Base-by-base conservation (phyloP, 2,888 invertebrate species). In the Aethes cnicana region DNA sequence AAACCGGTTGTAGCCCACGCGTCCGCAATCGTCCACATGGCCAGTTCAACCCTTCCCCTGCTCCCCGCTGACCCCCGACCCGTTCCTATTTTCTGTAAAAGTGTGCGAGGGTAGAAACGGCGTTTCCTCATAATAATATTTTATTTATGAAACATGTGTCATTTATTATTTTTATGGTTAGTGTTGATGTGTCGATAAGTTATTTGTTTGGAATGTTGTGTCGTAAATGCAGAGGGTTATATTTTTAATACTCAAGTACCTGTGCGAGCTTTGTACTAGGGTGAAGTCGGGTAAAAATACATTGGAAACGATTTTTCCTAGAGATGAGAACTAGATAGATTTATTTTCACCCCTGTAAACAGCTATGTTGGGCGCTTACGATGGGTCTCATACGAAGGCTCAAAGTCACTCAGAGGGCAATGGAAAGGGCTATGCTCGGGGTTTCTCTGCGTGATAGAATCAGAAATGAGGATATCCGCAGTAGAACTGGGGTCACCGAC, bases 41-140 rank as follows among this genome's bases (percentile, higher is more conserved):
- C 70, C 81, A 80, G 80, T 81, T 74, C 73, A 84, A 81, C 85
- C 88, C 86, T 83, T 49, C 78, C 71, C 48, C 43, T 66, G 58
- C 69, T 53, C 64, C 73, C 78, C 72, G 69, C 59, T 86, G 86
- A 87, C 88, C 88, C 77, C 71, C 53, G 77, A 83, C 86, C 80
- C 77, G 68, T 73, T 82, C 80, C 76, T 64, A 63, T 74, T 76
- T 76, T 79, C 74, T 74, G 68, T 69, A 81, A 81, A 75, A 71
- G 77, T 78, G 84, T 77, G 83, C 74, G 77, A 65, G 72, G 75
- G 72, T 71, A 72, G 79, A 83, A 81, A 75, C 68, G 65, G 68
- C 73, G 69, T 77, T 77, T 81, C 77, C 72, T 66, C 66, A 65
- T 79, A 77, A 80, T 81, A 79, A 77, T 72, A 65, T 69, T 77